Conservation (phyloP, 2,888 invertebrate genomes). For the Parnassius apollo region DNA sequence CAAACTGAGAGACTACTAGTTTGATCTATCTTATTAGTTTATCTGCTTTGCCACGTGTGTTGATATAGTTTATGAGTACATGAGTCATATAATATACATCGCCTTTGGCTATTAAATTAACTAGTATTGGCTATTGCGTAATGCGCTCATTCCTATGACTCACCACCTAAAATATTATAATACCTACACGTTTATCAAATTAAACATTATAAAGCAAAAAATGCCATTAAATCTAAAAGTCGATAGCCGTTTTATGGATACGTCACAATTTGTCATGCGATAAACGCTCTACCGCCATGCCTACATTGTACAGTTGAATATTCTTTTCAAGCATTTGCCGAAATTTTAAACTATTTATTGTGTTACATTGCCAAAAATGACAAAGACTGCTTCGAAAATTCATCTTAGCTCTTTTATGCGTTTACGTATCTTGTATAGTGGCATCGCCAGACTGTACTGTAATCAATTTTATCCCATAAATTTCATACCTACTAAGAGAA, state of each 20-base stretch:
- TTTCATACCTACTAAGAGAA: too few species aligned
- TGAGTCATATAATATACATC: conserved; percentile 45
- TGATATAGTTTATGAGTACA: conserved; percentile 47
- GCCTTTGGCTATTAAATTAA: conserved; percentile 62
- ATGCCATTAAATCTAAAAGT: conserved; percentile 13
- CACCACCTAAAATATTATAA: conserved; percentile 61
- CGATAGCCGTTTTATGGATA: conserved; percentile 7
- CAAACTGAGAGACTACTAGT: too few species aligned
- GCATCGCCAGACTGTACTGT: too few species aligned
- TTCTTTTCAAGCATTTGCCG: background rate
- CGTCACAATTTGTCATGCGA: background rate
- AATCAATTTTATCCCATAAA: too few species aligned
- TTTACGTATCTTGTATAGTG: too few species aligned
- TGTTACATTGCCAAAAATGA: too few species aligned
- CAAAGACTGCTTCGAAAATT: too few species aligned
- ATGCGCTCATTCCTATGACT: conserved; percentile 58
- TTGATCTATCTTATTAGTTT: background rate
- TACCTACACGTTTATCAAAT: conserved; percentile 22
- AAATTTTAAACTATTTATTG: too few species aligned
- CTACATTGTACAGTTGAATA: background rate
- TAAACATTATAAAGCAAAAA: conserved; percentile 17
- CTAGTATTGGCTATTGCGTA: conserved; percentile 70
- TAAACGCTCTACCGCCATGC: background rate
- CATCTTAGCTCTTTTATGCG: too few species aligned
- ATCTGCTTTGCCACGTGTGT: conserved; percentile 35